Base-by-base conservation (phyloP, 2,797 vertebrate species). In the Australoheros facetus region DNA sequence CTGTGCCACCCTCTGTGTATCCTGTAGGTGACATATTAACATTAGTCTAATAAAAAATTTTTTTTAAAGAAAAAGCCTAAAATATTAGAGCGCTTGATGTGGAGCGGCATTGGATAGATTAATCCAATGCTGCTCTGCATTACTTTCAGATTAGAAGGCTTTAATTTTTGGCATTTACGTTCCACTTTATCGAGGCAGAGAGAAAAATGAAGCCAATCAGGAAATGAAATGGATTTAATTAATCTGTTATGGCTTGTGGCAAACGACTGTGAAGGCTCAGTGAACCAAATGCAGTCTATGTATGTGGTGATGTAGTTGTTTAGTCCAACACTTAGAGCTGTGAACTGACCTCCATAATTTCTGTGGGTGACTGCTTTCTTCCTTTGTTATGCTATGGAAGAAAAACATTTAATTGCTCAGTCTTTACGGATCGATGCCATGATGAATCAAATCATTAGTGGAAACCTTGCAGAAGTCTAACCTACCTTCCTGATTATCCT, bases 211-310 rank as follows among this genome's bases (percentile, higher is more conserved):
- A 91, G 86, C 90, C 90, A 92, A 94, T 94, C 93, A 91, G 77
- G 78, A 89, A 87, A 89, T 87, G 11, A 92, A 93, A 92, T 90
- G 66, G 86, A 90, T 88, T 87, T 87, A 89, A 92, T 94, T 91
- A 85, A 92, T 91, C 84, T 82, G 82, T 82, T 88, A 85, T 86
- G 66, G 81, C 85, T 93, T 75, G 83, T 88, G 73, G 74, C 69
- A 88, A 85, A 87, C 84, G 79, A 90, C 86, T 93, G 83, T 80
- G 30, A 85, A 60, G 80, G 84, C 86, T 92, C 87, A 92, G 82
- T 75, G 55, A 86, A 84, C 71, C 83, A 94, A 91, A 91, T 87
- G 82, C 91, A 93, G 78, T 70, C 37, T 77, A 66, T 26, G 37
- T 64, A 51, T 74, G 73, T 13, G 42, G 42, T 2, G 2, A 77